Evolutionary conservation across 2,888 invertebrate genomes (phyloP).

Genomic region (Eucriotettix oculatus): DNA sequence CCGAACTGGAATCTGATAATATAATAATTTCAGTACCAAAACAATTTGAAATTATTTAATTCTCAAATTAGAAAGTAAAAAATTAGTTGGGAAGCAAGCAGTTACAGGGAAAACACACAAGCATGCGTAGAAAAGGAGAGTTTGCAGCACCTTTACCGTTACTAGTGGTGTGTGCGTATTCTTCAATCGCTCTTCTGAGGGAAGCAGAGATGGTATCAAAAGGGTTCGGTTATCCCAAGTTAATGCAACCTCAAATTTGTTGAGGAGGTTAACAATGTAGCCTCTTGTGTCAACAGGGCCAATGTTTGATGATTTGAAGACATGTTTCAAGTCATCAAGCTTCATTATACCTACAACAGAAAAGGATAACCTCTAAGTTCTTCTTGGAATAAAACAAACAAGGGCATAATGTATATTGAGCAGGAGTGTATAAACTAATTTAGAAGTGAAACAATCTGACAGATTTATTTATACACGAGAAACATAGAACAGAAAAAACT

Average conservation of each 20-base stretch:
- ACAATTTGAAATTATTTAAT: not conserved
- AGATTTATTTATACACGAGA: not conserved
- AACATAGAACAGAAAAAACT: conserved; percentile 7
- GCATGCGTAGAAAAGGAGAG: not conserved
- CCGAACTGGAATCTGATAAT: conserved; percentile 37
- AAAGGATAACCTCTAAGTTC: too few species aligned
- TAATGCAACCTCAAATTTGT: conserved; percentile 94
- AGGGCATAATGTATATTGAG: too few species aligned
- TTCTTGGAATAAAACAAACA: too few species aligned
- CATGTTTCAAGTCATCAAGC: conserved; percentile 75
- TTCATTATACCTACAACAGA: conserved; percentile 61
- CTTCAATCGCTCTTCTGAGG: conserved; percentile 46
- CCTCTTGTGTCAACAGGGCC: conserved; percentile 52
- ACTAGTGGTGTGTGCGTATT: conserved; percentile 17
- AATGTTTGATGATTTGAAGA: conserved; percentile 77
- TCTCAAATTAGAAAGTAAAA: not conserved
- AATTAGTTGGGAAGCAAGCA: not conserved
- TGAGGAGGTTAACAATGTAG: conserved; percentile 78
- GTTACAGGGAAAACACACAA: not conserved
- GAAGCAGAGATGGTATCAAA: conserved; percentile 78
- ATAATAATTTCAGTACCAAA: not conserved
- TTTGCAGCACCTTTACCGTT: conserved; percentile 26
- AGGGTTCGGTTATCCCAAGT: conserved; percentile 87
- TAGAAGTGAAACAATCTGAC: not conserved
- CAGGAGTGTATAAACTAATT: too few species aligned